These are phyloP conservation scores for Xanthia icteritia DNA, from an alignment of 2,888 invertebrate species.

Conservation along the genomic window DNA sequence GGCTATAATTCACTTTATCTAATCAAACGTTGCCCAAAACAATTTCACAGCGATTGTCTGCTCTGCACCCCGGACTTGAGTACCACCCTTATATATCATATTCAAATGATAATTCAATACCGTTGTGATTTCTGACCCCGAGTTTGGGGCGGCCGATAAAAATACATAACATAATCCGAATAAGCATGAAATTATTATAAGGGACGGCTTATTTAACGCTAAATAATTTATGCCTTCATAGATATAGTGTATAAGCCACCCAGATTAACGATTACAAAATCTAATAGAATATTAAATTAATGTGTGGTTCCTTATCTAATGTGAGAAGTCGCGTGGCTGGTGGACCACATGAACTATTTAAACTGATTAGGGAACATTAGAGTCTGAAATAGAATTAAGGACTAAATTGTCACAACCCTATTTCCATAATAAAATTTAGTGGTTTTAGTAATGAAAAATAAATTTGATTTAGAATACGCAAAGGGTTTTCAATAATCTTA, in stretches of 20 bases:
- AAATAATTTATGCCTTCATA: conserved; percentile 83
- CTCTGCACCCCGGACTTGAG: conserved; percentile 82
- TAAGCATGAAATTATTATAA: conserved; percentile 86
- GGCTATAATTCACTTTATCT: conserved; percentile 82
- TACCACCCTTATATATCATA: conserved; percentile 86
- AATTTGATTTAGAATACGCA: conserved; percentile 60
- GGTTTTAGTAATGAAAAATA: conserved; percentile 60
- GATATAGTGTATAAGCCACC: conserved; percentile 75
- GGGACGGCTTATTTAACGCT: conserved; percentile 81
- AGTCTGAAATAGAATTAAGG: conserved; percentile 58
- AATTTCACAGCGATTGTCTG: conserved; percentile 84
- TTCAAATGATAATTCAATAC: conserved; percentile 90
- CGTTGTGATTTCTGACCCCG: conserved; percentile 84
- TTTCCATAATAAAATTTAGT: conserved; percentile 65
- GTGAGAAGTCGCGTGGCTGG: conserved; percentile 82
- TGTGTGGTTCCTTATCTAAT: conserved; percentile 82
- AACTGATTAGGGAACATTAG: conserved; percentile 80
- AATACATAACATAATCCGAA: conserved; percentile 79
- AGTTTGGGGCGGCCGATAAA: conserved; percentile 81
- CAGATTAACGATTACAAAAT: conserved; percentile 83
- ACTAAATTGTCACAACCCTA: conserved; percentile 55
- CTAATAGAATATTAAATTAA: conserved; percentile 85
- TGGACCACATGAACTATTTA: conserved; percentile 77
- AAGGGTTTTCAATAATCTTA: conserved; percentile 46
- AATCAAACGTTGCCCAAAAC: conserved; percentile 83